Base-by-base conservation (phyloP, 2,113 vertebrate species). In the Caretta caretta region DNA sequence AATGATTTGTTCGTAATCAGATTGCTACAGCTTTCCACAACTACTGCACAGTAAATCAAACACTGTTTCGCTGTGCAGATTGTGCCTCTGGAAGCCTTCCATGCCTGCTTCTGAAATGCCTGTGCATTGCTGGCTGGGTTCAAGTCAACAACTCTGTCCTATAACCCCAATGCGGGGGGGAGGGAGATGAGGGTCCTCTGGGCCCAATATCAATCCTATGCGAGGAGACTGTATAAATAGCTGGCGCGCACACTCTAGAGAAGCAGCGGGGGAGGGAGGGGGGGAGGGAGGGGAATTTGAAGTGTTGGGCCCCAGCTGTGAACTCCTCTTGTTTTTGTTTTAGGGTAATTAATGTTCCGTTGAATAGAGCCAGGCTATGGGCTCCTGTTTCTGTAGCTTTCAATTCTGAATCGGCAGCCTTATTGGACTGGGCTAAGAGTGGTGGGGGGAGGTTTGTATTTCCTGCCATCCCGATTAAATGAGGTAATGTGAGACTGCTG, bases 281-380 rank as follows among this genome's bases (percentile, higher is more conserved):
- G 93, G 89, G 80, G 90, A 90, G 75, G 79, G 84, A 94, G 89
- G 80, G 90, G 92, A 90, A 86, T 90, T 80, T 86, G 84, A 90
- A 97, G 93, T 96, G 93, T 97, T 94, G 93, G 94, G 87, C 89
- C 95, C 94, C 93, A 97, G 93, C 96, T 97, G 94, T 95, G 95
- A 96, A 93, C 95, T 90, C 86, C 87, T 96, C 95, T 93, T 96
- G 91, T 92, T 98, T 98, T 97, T 97, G 97, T 98, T 98, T 97
- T 95, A 98, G 96, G 92, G 93, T 97, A 97, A 97, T 98, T 97
- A 96, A 96, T 96, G 96, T 97, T 98, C 97, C 83, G 90, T 96
- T 97, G 90, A 94, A 93, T 95, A 96, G 82, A 96, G 92, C 69
- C 96, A 42, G 92, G 90, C 76, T 94, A 92, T 83, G 85, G 88